Base-by-base conservation (phyloP, 2,113 vertebrate species). In the Poeciliopsis occidentalis region DNA sequence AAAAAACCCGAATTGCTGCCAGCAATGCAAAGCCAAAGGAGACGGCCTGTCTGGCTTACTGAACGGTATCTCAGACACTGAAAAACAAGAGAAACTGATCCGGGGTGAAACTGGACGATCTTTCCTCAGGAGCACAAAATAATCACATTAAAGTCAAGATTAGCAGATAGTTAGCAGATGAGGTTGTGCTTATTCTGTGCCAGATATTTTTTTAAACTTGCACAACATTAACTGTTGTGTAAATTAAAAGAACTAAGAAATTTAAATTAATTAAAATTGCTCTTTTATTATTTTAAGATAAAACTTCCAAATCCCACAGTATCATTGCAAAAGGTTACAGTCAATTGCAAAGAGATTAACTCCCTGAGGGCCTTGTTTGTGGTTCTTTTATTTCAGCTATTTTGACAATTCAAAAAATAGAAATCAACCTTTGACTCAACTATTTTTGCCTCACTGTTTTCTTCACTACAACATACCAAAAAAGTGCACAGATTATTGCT, bases 1-100 rank as follows among this genome's bases (percentile, higher is more conserved):
- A 24, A 6, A 32, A 32, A 32, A 29, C 1, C 32, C 8, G 32
- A 34, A 24, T n/a, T 57, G 8, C 51, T n/a, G 24, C 51, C 51
- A 57, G 51, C 24, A 57, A 3, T 24, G 60, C 34, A 69, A 76
- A 39, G 26, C 34, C 32, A 41, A 61, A 57, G 71, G 30, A 63
- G 64, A 17, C 69, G 0, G n/a, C 8, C 8, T 1, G 10, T 15
- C 12, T 30, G 31, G 4, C n/a, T 8, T 4, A 10, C 26, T 19
- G 29, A 32, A 12, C 69, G 39, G 4, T 41, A 64, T 44, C n/a
- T 31, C 37, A 10, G 27, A 61, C 22, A 4, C 4, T 47, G 5
- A 2, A 73, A 60, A 41, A 41, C 6, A 27, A 24, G 2, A n/a
- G 32, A 22, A 29, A 4, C 29, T 41, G 32, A 29, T 64, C 22